Conservation (phyloP, 1,140 invertebrate species). For the Mylabris phalerata region DNA sequence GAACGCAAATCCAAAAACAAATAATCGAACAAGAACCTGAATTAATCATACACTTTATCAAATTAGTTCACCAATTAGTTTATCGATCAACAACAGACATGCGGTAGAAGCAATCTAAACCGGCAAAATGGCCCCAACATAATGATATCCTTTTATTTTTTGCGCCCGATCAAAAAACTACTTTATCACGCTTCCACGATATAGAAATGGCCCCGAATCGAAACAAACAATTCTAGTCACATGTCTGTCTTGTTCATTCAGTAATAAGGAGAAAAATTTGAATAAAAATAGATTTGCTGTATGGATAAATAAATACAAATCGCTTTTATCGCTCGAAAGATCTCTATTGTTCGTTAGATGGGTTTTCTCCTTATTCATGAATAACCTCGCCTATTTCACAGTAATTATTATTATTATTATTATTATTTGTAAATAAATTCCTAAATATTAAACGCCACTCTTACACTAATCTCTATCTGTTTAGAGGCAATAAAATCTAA, state of each 20-base stretch:
- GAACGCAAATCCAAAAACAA: too few species aligned
- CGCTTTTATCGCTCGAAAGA: conserved; percentile 38
- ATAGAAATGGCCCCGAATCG: conserved; percentile 24
- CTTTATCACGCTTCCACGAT: conserved; percentile 6
- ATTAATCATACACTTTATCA: conserved; percentile 40
- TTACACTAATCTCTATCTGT: background rate
- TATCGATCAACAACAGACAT: conserved; percentile 28
- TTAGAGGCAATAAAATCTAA: background rate
- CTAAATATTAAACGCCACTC: conserved; percentile 22
- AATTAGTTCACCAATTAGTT: conserved; percentile 31
- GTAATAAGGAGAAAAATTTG: conserved; percentile 35
- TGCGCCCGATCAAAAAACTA: conserved; percentile 28
- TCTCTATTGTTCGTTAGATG: conserved; percentile 19
- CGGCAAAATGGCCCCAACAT: conserved; percentile 21
- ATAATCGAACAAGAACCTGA: background rate
- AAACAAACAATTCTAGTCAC: conserved; percentile 23
- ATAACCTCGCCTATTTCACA: conserved; percentile 36
- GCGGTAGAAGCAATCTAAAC: conserved; percentile 21
- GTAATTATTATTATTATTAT: conserved; percentile 17
- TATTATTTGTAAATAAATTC: conserved; percentile 36
- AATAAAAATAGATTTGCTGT: too few species aligned
- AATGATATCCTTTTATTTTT: conserved; percentile 24
- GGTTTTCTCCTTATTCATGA: conserved; percentile 38
- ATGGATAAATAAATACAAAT: too few species aligned
- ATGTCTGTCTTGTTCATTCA: conserved; percentile 32